Evolutionary conservation across 64 coral and sea anemone genomes (phyloP), one percentile per base, ranked within the genome.

Genomic region (Hydrozoanthus tunicans): DNA sequence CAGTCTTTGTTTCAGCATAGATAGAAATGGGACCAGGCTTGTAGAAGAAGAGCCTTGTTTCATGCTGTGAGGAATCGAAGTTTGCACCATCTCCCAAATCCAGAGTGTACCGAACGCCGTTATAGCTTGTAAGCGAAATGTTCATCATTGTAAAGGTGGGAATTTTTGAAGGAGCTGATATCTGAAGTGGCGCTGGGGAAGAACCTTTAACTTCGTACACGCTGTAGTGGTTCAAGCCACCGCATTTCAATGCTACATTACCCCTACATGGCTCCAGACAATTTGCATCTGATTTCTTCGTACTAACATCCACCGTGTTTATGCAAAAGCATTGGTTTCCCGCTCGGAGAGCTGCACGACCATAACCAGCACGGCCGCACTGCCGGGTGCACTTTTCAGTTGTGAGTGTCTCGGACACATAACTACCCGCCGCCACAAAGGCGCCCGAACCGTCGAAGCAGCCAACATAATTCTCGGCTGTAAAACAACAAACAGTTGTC

Each of bases 321-420:
- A 80, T 72, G 65, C 95, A 97, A 59, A 89, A 93, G 77, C 95
- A 97, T 51, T 94, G 89, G 12, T 66, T 78, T 1, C 95, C 95
- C 32, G 64, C 53, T 43, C 58, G 91, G 5, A 97, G 66, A 10
- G 90, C 95, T 25, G 95, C 89, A 20, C 89, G 89, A 3, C 20
- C 66, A 59, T 94, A 86, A 6, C 90, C 91, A 59, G 84, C 92
- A 2, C 13, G 51, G 1, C 92, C 95, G 63, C 95, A 97, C 6
- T 67, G 80, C 5, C 72, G 79, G 7, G 91, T 97, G 24, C 95
- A 97, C 7, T 57, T 59, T 9, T 94, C 95, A 1, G 95, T 83
- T 15, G 95, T 97, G 9, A 97, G 82, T 3, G 24, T 53, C 0
- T 78, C 7, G 9, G 65, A 71, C 32, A 82, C 63, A 23, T 94